These are phyloP conservation scores for Centroberyx gerrardi DNA, from an alignment of 2,797 vertebrate genomes.

Conservation along the genomic window DNA sequence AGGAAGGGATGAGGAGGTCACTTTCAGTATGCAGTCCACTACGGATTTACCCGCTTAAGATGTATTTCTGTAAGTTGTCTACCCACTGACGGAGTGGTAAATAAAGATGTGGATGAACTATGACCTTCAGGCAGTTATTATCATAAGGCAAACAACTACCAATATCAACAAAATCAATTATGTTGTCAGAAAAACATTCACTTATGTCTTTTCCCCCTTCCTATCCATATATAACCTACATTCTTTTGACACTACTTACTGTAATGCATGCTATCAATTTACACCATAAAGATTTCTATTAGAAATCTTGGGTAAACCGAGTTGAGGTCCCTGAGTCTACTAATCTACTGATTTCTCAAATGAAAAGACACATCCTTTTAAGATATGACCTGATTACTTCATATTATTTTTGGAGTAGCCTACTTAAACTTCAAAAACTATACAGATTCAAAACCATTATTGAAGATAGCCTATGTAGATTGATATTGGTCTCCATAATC, in stretches of 20 bases:
- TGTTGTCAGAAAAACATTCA: background rate
- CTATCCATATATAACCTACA: too few species aligned
- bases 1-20: conserved; percentile 32
- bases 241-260: background rate
- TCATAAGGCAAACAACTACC: background rate
- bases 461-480: background rate
- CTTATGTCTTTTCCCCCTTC: background rate
- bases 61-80: conserved; percentile 5
- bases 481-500: background rate
- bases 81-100: background rate
- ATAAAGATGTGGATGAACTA: background rate
- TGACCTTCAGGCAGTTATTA: background rate
- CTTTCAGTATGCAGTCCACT: conserved; percentile 16
- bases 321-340: conserved; percentile 17
- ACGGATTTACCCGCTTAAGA: conserved; percentile 41
- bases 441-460: conserved; percentile 12
- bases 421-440: conserved; percentile 17
- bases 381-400: conserved; percentile 40
- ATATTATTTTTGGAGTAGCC: conserved; percentile 38
- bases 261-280: too few species aligned
- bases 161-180: background rate
- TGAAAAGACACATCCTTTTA: conserved; percentile 20
- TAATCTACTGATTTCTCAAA: conserved; percentile 2
- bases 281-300: background rate
- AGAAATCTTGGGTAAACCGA: too few species aligned